Evolutionary conservation across 2,797 vertebrate genomes (phyloP), one percentile per base, ranked within the genome.

Genomic region (Carapus acus): DNA sequence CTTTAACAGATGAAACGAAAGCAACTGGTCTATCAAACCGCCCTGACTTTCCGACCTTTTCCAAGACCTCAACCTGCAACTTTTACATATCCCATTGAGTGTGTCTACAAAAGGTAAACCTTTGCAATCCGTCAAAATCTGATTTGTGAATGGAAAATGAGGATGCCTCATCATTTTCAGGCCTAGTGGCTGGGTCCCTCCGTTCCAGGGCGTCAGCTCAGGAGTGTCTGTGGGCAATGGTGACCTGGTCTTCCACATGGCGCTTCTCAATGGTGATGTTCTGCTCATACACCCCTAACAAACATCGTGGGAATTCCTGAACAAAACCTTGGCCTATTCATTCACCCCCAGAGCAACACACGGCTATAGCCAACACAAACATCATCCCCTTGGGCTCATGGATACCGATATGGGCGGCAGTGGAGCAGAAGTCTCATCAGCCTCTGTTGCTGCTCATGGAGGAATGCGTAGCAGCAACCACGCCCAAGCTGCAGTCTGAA

Each of bases 361-460:
- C 71, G 1, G 61, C 57, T 0, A 9, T 53, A 0, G 75, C 83
- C 7, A 50, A 73, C 49, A 74, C 64, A 0, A 86, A 78, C 2
- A 12, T 82, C 17, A 74, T 93, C 44, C 65, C 71, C 0, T 56
- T 89, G 1, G 78, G 90, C 1, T 83, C 89, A 0, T 45, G 79
- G 24, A 77, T 93, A 33, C 82, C 49, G 1, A 71, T 95, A 42
- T 87, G 90, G 82, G 90, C 90, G 1, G 84, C 83, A 16, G 87
- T 91, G 27, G 60, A 70, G 15, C 86, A 89, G 52, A 75, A 76
- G n/a, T 67, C 69, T 34, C 85, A 88, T 56, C 78, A 87, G 40
- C 86, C 88, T 0, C 43, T 91, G 44, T 66, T 83, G 34, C 64
- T 93, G 44, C 80, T 85, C 0, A 23, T 92, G 61, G 89, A 93